These are phyloP conservation scores for Lasioglossum calceatum DNA, from an alignment of 2,888 invertebrate species.

Conservation along the genomic window DNA sequence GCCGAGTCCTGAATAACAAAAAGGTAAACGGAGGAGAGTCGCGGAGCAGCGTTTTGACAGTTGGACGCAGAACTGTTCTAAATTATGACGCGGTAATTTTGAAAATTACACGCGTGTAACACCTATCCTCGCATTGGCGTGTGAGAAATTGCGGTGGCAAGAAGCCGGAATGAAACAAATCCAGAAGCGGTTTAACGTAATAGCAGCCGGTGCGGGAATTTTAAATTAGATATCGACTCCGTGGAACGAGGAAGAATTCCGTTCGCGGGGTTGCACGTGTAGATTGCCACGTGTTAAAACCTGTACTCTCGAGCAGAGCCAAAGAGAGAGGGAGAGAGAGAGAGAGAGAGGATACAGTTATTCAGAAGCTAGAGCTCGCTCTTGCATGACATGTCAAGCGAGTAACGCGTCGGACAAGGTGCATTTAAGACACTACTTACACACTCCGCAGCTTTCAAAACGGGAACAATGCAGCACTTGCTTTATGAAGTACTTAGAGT, in stretches of 20 bases:
- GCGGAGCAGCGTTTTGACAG: background rate
- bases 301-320: background rate
- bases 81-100: background rate
- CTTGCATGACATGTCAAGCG: constrained; percentile 48
- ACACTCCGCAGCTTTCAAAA: constrained; percentile 51
- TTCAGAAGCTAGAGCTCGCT: constrained; percentile 14
- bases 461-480: constrained; percentile 54
- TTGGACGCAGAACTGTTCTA: background rate
- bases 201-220: background rate
- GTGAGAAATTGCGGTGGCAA: background rate
- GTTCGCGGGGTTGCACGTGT: background rate
- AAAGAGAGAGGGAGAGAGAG: background rate
- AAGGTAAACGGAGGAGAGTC: background rate
- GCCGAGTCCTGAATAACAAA: background rate
- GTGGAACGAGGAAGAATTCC: background rate
- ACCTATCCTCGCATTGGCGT: background rate
- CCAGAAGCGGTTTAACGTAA: constrained; percentile 4
- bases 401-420: constrained; percentile 42
- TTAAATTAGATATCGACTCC: background rate
- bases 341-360: constrained; percentile 39
- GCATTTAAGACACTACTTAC: constrained; percentile 54
- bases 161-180: background rate
- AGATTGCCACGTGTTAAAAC: constrained; percentile 36
- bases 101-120: background rate
- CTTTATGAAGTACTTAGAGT: constrained; percentile 50